Percentiles rank a stretch among this genome's conserved stretches.
Conservation (phyloP, 2,888 invertebrate species). For the Incurvaria masculella region DNA sequence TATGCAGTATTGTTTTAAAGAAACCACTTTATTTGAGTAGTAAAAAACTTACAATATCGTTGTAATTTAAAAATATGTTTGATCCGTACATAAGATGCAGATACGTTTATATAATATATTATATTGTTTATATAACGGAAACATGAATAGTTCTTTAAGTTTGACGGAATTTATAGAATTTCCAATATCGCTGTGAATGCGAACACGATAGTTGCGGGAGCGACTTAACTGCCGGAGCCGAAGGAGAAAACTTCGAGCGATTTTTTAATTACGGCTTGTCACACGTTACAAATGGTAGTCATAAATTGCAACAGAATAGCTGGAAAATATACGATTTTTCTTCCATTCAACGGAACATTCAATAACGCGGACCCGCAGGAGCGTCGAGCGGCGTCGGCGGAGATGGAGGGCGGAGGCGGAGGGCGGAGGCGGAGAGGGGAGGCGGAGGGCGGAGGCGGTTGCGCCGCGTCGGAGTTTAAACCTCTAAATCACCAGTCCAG, state of each 20-base stretch:
- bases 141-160: no score
- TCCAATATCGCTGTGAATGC: neutral
- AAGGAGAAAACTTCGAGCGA: conserved; percentile 15
- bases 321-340: conserved; percentile 50
- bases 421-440: no score
- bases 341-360: conserved; percentile 42
- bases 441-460: conserved; percentile 42
- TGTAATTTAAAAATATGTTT: no score
- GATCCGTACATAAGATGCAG: no score
- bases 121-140: no score
- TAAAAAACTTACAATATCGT: no score
- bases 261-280: conserved; percentile 42
- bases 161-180: no score
- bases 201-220: neutral
- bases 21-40: no score
- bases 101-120: no score
- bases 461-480: conserved; percentile 28
- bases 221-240: neutral
- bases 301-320: conserved; percentile 37
- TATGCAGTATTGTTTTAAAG: no score
- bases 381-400: conserved; percentile 22
- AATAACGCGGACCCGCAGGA: conserved; percentile 35
- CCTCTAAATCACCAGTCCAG: conserved; percentile 18
- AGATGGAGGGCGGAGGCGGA: no score
- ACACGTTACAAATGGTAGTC: conserved; percentile 35